phyloP scores from a whole-genome alignment of 92 coral and sea anemone genomes.

The Epizoanthus rinbou region DNA sequence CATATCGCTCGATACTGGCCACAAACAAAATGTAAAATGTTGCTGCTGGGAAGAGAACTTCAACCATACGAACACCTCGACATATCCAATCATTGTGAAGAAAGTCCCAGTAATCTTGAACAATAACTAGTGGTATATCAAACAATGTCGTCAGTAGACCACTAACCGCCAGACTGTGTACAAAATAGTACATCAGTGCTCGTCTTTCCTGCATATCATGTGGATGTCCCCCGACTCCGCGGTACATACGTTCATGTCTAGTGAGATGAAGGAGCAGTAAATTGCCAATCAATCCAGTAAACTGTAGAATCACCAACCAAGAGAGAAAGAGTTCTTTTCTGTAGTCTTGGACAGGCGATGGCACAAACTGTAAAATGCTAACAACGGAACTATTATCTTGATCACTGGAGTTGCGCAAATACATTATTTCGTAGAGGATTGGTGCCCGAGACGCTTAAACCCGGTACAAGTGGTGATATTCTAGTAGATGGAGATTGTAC shows the following conservation, averaged over 20 bases:
- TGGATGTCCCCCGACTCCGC: not conserved
- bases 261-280: conserved; percentile 17
- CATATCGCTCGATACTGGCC: conserved; percentile 18
- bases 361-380: not conserved
- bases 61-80: conserved; percentile 14
- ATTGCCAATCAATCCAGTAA: conserved; percentile 12
- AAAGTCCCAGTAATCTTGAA: not conserved
- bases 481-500: too few relatives aligned
- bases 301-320: not conserved
- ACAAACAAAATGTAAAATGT: conserved; percentile 22
- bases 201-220: conserved; percentile 3
- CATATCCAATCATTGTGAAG: conserved; percentile 17
- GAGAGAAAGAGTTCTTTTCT: not conserved
- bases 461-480: too few relatives aligned
- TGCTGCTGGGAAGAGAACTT: conserved; percentile 8
- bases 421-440: too few relatives aligned
- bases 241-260: not conserved
- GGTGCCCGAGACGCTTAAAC: too few relatives aligned
- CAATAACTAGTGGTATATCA: conserved; percentile 17
- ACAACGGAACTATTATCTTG: not conserved
- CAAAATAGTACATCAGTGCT: conserved; percentile 28
- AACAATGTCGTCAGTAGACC: conserved; percentile 9
- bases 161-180: conserved; percentile 23
- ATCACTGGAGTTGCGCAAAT: too few relatives aligned
- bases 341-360: not conserved